phyloP scores from a whole-genome alignment of 2,113 vertebrate genomes.

The Willisornis vidua region DNA sequence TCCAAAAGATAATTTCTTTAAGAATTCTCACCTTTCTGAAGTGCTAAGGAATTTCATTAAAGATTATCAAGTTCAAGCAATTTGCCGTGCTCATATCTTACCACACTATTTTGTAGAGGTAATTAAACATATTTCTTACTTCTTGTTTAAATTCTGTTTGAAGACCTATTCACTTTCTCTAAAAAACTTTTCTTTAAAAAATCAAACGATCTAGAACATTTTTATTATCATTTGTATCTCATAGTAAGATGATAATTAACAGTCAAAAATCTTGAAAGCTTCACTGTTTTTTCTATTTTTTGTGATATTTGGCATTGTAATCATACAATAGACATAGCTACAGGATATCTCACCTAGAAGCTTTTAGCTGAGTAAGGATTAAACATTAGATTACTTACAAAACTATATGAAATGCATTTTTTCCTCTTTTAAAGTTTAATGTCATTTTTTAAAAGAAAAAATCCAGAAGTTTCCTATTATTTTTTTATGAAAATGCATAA shows the following conservation, averaged over 20 bases:
- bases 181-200: background rate
- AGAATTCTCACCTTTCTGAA: background rate
- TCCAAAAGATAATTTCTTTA: background rate
- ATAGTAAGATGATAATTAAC: background rate
- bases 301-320: background rate
- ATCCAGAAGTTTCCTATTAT: background rate
- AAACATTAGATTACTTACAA: background rate
- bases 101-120: background rate
- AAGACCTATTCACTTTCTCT: background rate
- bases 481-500: background rate
- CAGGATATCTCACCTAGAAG: background rate
- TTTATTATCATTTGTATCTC: background rate
- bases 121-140: background rate
- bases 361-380: background rate
- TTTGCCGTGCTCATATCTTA: accelerated
- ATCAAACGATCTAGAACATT: background rate
- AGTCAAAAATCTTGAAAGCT: background rate
- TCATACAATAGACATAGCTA: background rate
- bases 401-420: background rate
- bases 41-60: background rate
- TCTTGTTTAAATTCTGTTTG: background rate
- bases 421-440: background rate
- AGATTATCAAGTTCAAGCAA: background rate
- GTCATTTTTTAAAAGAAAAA: background rate
- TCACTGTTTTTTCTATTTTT: background rate